These are phyloP conservation scores for Griposia aprilina DNA, from an alignment of 2,888 invertebrate genomes.

Conservation along the genomic window DNA sequence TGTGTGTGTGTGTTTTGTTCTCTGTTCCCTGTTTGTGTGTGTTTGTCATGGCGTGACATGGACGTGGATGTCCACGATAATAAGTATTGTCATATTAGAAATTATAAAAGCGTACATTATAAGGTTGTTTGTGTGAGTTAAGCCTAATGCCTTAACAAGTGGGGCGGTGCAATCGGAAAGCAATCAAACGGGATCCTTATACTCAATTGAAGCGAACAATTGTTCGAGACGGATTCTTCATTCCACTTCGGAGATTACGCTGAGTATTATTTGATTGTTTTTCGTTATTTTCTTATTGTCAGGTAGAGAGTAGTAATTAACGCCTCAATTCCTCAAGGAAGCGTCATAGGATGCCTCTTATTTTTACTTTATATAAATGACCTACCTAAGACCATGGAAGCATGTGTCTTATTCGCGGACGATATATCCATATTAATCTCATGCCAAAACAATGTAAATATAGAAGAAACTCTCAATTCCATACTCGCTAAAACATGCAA, in stretches of 20 bases:
- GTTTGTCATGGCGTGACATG: neutral
- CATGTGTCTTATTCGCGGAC: too few relatives aligned
- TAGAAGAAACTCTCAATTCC: too few relatives aligned
- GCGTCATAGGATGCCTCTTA: too few relatives aligned
- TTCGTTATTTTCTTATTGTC: neutral
- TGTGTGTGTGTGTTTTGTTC: too few relatives aligned
- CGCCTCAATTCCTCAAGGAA: too few relatives aligned
- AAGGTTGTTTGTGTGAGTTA: slow-evolving; percentile 1
- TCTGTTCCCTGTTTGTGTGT: too few relatives aligned
- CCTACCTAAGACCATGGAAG: too few relatives aligned
- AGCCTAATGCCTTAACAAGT: neutral
- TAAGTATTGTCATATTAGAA: neutral
- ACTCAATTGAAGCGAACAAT: slow-evolving; percentile 33
- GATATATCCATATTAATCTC: too few relatives aligned
- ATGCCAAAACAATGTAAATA: too few relatives aligned
- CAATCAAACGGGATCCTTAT: slow-evolving; percentile 26
- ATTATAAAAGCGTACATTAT: neutral
- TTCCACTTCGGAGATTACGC: slow-evolving; percentile 35
- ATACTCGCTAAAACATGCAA: too few relatives aligned
- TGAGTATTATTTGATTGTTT: slow-evolving; percentile 30
- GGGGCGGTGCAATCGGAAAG: slow-evolving; percentile 29
- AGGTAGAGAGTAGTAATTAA: neutral
- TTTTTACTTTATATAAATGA: too few relatives aligned
- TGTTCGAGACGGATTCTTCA: slow-evolving; percentile 16
- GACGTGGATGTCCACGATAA: neutral